Base-by-base conservation (phyloP, 1,140 invertebrate species). In the Atta colombica region DNA sequence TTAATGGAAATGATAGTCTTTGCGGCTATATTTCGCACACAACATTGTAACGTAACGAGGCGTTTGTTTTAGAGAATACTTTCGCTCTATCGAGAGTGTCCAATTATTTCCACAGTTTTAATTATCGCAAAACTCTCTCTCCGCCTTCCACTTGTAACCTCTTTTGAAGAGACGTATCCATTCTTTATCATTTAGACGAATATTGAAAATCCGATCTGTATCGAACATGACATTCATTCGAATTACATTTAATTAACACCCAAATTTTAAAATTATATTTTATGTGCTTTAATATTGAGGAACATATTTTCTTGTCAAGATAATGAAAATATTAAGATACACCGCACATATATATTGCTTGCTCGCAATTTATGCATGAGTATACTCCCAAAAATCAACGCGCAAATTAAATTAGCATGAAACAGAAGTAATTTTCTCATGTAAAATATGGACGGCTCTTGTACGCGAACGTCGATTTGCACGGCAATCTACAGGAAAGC, bases 341-440 rank as follows among this genome's bases (percentile, higher is more conserved):
- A 39, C 35, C 53, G 25, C 16, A 21, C 45, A 4, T 51, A 31
- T n/a, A 21, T 77, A 18, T 69, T 3, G 51, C 39, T 45, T 25
- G 7, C 21, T 74, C 21, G 69, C 39, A 61, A 84, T 84, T 82
- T 84, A 75, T 74, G 55, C 21, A 60, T 18, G 39, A 75, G 28
- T 35, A 3, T n/a, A 75, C n/a, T 51, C 16, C 39, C 39, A 72
- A 84, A 84, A 75, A 84, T 63, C 55, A 55, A 25, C 58, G 69
- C 6, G 39, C 58, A 75, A 60, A 84, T 84, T 84, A 84, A 84
- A 84, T 74, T 75, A 84, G 80, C 80, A 75, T 75, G 60, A 75
- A 75, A 75, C 45, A 2, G 8, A n/a, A 80, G 58, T 84, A 35
- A 75, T 84, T 61, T 49, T 61, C 80, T 74, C 12, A 0, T 49